Evolutionary conservation across 2,888 invertebrate genomes (phyloP), one percentile per base, ranked within the genome.

Genomic region (Parnassius smintheus): DNA sequence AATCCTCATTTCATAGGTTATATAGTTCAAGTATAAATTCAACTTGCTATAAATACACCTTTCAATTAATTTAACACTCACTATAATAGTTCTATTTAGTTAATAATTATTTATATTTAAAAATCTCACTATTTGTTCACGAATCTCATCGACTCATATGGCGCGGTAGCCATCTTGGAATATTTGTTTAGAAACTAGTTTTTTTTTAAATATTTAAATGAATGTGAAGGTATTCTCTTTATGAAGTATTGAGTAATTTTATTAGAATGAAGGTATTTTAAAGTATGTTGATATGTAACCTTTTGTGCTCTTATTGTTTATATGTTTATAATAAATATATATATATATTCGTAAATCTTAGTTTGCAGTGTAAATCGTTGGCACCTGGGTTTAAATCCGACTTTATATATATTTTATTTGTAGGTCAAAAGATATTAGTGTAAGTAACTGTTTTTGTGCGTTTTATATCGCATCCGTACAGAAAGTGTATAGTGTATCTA

Each of bases 121-220:
- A 85, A 85, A 85, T 86, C 85, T 87, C 86, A 86, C 87, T 87
- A 85, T 82, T 74, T 66, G 66, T 74, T 78, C 76, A 75, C 77
- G 69, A 68, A 74, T 64, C 75, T 75, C 67, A 61, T 65, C 69
- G 68, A 71, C 67, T 56, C 13, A 2, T 49, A 64, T 61, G 68
- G 64, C 61, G 45, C 12, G 55, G 7, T 10, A 46, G 56, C 56
- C 56, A 35, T 56, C 7, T 48, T 56, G 56, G 8, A 18, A 35
- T 35, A 9, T 8, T 10, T 11, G 25, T 22, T 11, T 45, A 22
- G 18, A 53, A 53, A 55, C 45, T 55, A 10, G 8, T 18, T 44
- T 22, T n/a, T 7, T 50, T 18, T 25, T 4, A 35, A 35, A 35
- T 35, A 35, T 50, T 50, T 50, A 50, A 50, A n/a, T 8, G n/a